phyloP scores from a whole-genome alignment of 2,797 vertebrate genomes.

The Anguilla anguilla region DNA sequence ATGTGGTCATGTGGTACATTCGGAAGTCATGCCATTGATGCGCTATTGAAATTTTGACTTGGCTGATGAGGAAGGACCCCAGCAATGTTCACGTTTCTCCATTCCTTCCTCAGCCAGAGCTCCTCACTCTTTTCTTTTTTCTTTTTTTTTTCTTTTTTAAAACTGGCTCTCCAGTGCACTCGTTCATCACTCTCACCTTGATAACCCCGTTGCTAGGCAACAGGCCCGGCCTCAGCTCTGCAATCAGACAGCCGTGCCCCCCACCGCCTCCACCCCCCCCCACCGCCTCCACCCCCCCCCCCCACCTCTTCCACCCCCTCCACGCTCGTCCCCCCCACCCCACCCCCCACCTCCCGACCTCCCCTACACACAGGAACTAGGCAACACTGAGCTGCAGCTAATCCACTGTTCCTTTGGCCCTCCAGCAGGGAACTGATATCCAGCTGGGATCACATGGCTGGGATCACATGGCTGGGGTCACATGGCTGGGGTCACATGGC shows the following conservation, averaged over 20 bases:
- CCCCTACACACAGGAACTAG: background rate
- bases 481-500: too few relatives aligned
- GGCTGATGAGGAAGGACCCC: background rate
- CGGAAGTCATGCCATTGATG: background rate
- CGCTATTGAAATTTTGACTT: background rate
- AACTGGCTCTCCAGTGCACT: background rate
- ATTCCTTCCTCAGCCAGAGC: constrained; percentile 28
- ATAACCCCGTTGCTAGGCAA: constrained; percentile 20
- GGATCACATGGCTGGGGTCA: too few relatives aligned
- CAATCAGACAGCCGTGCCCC: background rate
- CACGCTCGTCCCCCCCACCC: background rate
- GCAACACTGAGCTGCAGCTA: background rate
- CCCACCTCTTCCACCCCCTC: background rate
- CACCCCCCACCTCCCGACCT: background rate
- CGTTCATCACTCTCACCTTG: background rate
- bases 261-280: background rate
- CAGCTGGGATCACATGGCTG: too few relatives aligned
- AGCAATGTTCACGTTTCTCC: background rate
- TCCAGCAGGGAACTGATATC: too few relatives aligned
- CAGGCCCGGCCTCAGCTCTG: background rate
- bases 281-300: too few relatives aligned
- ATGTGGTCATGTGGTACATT: background rate
- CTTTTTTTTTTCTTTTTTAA: background rate
- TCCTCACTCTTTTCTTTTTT: background rate
- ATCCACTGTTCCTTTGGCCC: background rate